Percentiles rank a stretch among this genome's conserved stretches.
Evolutionary conservation across 2,888 invertebrate genomes (phyloP).

Genomic region (Tillus elongatus): DNA sequence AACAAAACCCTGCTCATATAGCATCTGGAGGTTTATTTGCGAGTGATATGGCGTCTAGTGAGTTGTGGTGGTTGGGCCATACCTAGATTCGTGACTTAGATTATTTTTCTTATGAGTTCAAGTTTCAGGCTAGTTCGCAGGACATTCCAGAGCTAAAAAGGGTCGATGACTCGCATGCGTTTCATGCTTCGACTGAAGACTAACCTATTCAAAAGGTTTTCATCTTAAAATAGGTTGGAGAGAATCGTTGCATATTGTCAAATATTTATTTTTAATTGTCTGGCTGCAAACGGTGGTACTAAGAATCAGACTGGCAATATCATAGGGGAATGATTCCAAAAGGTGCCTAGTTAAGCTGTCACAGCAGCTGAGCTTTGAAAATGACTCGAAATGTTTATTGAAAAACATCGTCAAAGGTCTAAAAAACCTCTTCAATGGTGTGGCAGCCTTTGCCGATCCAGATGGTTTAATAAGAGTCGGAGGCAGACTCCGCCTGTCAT

Average conservation of each 20-base stretch:
- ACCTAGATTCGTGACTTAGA: neutral
- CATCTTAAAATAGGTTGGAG: conserved; percentile 6
- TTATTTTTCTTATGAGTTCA: no score
- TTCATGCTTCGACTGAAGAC: neutral
- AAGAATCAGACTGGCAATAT: no score
- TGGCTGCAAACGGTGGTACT: no score
- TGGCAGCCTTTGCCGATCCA: neutral
- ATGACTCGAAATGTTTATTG: neutral
- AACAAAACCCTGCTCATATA: conserved; percentile 14
- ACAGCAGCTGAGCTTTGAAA: conserved; percentile 1
- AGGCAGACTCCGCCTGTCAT: neutral
- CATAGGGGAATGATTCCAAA: neutral
- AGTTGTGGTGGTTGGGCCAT: conserved; percentile 10
- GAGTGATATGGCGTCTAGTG: neutral
- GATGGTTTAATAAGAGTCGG: conserved; percentile 2
- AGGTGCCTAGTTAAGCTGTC: conserved; percentile 1
- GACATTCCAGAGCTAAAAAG: conserved; percentile 3
- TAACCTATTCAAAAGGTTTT: conserved; percentile 5
- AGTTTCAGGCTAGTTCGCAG: neutral
- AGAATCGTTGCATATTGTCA: conserved; percentile 4
- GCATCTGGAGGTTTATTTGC: conserved; percentile 7
- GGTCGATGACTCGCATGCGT: neutral
- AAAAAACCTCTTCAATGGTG: neutral
- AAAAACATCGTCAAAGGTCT: conserved; percentile 1
- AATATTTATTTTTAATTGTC: conserved; percentile 5